phyloP scores from a whole-genome alignment of 2,113 vertebrate genomes.

The Pogonocichla stellata region DNA sequence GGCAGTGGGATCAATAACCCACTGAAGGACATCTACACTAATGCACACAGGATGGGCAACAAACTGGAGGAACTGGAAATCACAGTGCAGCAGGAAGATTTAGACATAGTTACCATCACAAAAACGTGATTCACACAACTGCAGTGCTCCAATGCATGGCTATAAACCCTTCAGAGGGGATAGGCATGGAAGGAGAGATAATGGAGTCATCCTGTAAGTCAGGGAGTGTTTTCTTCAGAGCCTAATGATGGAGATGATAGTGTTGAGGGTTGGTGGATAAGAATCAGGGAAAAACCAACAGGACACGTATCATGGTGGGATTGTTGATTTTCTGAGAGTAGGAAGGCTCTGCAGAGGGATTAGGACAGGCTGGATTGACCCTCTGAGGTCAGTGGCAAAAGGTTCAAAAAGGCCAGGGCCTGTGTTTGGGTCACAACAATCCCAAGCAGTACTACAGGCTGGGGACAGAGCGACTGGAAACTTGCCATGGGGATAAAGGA shows the following conservation, averaged over 20 bases:
- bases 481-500: background rate
- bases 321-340: background rate
- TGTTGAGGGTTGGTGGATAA: background rate
- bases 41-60: background rate
- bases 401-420: background rate
- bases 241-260: no score
- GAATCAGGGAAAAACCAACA: background rate
- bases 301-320: no score
- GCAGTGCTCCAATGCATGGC: no score
- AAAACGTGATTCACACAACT: background rate
- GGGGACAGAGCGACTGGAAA: background rate
- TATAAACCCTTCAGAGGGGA: background rate
- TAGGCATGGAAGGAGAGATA: background rate
- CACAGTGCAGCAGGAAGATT: background rate
- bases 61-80: background rate
- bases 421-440: background rate
- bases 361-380: fast-evolving
- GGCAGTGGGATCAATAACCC: background rate
- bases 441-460: background rate
- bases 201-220: background rate
- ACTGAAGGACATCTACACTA: background rate
- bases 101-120: background rate
- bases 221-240: background rate
- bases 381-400: background rate
- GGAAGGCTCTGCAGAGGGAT: background rate